Conservation (phyloP, 2,797 vertebrate genomes). For the Todus mexicanus region DNA sequence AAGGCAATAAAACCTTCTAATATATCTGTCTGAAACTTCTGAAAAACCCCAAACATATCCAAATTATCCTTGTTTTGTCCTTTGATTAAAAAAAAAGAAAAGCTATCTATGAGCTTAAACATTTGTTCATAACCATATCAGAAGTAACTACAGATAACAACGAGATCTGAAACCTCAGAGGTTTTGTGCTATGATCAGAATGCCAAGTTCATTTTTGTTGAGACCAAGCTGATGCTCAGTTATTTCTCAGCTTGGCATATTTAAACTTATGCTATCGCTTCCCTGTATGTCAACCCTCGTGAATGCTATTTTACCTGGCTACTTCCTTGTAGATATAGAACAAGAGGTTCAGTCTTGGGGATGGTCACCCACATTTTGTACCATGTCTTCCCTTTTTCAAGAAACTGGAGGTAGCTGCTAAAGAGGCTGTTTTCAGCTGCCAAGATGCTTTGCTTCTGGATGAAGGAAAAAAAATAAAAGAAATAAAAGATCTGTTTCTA, state of each 20-base stretch:
- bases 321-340: conserved; percentile 81
- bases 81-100: neutral
- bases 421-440: conserved; percentile 80
- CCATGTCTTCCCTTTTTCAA: conserved; percentile 87
- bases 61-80: neutral
- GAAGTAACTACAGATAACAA: neutral
- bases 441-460: conserved; percentile 78
- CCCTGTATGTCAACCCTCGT: neutral
- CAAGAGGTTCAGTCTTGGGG: conserved; percentile 80
- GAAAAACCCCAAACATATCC: neutral
- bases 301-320: conserved; percentile 77
- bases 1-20: neutral
- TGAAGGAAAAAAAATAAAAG: neutral
- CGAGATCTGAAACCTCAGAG: neutral
- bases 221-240: conserved; percentile 67
- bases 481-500: neutral
- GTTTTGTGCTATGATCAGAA: neutral
- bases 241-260: conserved; percentile 30
- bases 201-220: conserved; percentile 24
- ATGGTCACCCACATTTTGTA: conserved; percentile 84
- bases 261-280: too few species aligned
- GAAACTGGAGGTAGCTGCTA: conserved; percentile 82
- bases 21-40: neutral
- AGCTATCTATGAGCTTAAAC: neutral
- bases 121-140: neutral